Evolutionary conservation across 2,113 vertebrate species (phyloP), one percentile per base, ranked within the genome.

Genomic region (Rhipidura dahli): DNA sequence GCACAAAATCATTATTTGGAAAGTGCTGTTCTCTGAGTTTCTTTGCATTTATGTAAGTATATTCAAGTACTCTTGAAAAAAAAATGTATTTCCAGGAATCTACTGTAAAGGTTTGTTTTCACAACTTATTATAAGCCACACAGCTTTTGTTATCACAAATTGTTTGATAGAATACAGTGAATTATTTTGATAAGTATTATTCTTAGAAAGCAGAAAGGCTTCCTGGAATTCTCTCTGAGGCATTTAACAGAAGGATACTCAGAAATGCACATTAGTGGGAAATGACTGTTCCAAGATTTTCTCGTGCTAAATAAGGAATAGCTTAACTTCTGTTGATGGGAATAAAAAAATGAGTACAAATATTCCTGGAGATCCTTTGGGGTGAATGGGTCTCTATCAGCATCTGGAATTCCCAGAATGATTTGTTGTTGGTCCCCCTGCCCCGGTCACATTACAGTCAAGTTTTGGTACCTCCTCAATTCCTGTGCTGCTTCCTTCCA

Each of bases 131-230:
- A 73, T 47, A 78, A 94, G n/a, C 77, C 77, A 90, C 39, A 42
- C 4, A 86, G 61, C 45, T 95, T 44, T 49, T 91, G 11, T 92
- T 66, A 69, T 61, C 87, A 61, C 27, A 21, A 22, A 17, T 51
- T 92, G 45, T 69, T 60, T 45, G 68, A 63, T 86, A 54, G 60
- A 90, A 64, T 73, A 54, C 31, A 65, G 28, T 54, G 76, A 81
- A 86, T 92, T 81, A 28, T 21, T 85, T 86, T 92, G 60, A 95
- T 84, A 95, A 71, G 42, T 93, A 64, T 83, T 92, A 83, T 97
- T 98, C 95, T 96, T 97, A 93, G 96, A 97, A 97, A 97, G 94
- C 59, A 94, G 47, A 73, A 91, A 79, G 87, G 72, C 78, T 97
- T 97, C 95, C 83, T 97, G 87, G 96, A 97, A 96, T 97, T 91